Evolutionary conservation across 1,140 invertebrate species (phyloP), one percentile per base, ranked within the genome.

Genomic region (Scaptomyza graminum): DNA sequence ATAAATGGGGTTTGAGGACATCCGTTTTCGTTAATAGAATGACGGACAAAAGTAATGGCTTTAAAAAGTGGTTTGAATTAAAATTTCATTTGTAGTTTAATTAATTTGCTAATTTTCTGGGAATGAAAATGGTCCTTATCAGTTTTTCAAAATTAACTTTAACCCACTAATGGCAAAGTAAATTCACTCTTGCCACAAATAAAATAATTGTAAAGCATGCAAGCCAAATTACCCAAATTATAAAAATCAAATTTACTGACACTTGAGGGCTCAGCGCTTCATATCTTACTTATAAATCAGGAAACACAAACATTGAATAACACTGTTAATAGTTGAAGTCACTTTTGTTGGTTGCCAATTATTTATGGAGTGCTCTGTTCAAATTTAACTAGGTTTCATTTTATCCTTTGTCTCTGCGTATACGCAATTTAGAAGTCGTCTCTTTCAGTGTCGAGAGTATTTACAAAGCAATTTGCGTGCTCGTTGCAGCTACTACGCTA

Each of bases 391-490:
- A 46, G 61, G 73, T 74, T 34, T 7, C 9, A 9, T 31, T 4
- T 34, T 34, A 34, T 34, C 31, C 81, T 70, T 85, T 85, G 87
- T 87, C 74, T 77, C 46, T 66, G 74, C 77, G 77, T 85, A 85
- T 85, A 78, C 77, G 78, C 76, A 85, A 85, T 85, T 81, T 81
- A 65, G 34, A 59, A 70, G 25, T 61, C 51, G 37, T 61, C 51
- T 31, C 47, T 43, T 46, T 13, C 28, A 57, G 62, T 59, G 46
- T 64, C 18, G 34, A 64, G 28, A 64, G 63, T 81, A 78, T 85
- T 85, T 87, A 75, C 82, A 60, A 43, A 87, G 82, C 74, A 78
- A 85, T 87, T 85, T 87, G 74, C 62, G 60, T 68, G 57, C 13
- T 66, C 63, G 1, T 61, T 31, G 54, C 64, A 76, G 62, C 57